phyloP scores from a whole-genome alignment of 2,797 vertebrate species.

The Lerista edwardsae region DNA sequence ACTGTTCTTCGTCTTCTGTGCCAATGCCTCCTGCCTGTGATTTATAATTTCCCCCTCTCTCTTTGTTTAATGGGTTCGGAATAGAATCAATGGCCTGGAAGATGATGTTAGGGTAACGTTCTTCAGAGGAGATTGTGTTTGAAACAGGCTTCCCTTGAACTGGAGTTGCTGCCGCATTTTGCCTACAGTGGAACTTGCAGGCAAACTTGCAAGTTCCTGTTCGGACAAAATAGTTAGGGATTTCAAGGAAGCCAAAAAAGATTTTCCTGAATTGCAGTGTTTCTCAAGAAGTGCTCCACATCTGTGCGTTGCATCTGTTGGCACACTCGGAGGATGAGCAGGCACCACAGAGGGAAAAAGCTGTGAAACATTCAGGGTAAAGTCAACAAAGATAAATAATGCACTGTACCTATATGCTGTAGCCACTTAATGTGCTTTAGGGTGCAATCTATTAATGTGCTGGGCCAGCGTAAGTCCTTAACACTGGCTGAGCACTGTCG shows the following conservation, averaged over 20 bases:
- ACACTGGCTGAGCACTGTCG: too few species aligned
- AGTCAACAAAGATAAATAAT: not conserved
- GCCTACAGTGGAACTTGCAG: not conserved
- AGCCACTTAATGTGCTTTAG: not conserved
- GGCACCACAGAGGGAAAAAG: not conserved
- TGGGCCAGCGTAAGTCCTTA: too few species aligned
- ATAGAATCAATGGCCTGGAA: constrained; percentile 64
- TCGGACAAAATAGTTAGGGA: not conserved
- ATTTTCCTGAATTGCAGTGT: not conserved
- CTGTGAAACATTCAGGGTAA: not conserved
- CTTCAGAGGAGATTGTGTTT: constrained; percentile 54
- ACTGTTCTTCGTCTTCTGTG: constrained; percentile 53
- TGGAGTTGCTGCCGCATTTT: not conserved
- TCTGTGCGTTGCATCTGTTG: constrained; percentile 35
- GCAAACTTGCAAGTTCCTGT: too few species aligned
- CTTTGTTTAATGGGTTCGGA: constrained; percentile 57
- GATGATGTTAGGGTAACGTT: constrained; percentile 51
- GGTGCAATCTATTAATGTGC: too few species aligned
- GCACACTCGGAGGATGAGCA: constrained; percentile 33
- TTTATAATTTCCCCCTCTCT: constrained; percentile 49
- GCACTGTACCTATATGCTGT: not conserved
- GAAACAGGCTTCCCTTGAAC: constrained; percentile 40
- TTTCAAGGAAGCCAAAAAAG: too few species aligned
- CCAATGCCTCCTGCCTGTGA: constrained; percentile 53
- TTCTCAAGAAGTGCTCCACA: not conserved